These are phyloP conservation scores for Myathropa florea DNA, from an alignment of 2,888 invertebrate genomes.

Conservation along the genomic window DNA sequence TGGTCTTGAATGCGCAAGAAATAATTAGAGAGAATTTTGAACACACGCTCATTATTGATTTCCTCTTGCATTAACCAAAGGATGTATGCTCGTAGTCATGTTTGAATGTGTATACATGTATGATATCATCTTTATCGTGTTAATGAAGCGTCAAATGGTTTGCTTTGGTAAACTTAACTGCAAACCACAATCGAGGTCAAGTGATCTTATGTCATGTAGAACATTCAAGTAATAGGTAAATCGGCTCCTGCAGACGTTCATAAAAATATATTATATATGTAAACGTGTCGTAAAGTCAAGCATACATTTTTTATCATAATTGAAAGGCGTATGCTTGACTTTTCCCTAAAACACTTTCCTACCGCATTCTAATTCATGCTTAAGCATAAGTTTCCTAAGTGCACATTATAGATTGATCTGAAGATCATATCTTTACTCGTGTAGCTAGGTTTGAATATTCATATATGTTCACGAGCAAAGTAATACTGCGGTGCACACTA, in stretches of 20 bases:
- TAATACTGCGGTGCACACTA: neutral
- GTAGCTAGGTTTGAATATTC: neutral
- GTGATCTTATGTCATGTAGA: neutral
- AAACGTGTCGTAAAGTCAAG: no score
- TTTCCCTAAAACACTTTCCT: neutral
- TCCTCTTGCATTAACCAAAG: neutral
- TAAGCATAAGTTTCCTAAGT: neutral
- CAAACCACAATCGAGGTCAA: conserved; percentile 19
- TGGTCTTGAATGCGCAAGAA: conserved; percentile 2
- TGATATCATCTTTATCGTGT: neutral
- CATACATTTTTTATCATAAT: no score
- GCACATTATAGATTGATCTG: neutral
- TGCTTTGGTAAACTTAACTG: neutral
- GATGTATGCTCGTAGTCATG: neutral
- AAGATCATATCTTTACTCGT: neutral
- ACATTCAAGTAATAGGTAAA: neutral
- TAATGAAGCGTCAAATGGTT: conserved; percentile 3
- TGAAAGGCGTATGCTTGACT: no score
- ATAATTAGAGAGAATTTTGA: conserved; percentile 38
- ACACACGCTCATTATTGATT: conserved; percentile 20
- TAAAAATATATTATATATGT: no score
- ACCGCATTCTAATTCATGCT: neutral
- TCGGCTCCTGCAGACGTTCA: neutral
- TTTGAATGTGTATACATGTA: neutral
- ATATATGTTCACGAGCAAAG: neutral